phyloP scores from a whole-genome alignment of 2,888 invertebrate genomes.

The Pyrrhia umbra region DNA sequence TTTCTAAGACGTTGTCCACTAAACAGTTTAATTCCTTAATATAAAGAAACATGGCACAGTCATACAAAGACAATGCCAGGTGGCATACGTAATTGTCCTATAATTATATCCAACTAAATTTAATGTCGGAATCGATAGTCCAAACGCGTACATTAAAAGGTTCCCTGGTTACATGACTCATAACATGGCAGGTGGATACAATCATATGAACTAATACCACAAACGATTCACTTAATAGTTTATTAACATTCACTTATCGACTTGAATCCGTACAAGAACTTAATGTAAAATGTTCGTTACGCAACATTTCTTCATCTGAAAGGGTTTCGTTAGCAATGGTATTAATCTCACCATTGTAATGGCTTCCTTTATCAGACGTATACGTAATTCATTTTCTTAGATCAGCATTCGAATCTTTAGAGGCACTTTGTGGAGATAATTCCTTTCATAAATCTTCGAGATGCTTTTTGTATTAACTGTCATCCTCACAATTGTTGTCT shows the following conservation, averaged over 20 bases:
- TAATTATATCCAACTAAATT: conserved; percentile 47
- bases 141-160: conserved; percentile 14
- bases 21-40: conserved; percentile 13
- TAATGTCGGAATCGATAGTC: conserved; percentile 42
- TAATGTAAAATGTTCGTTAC: conserved; percentile 39
- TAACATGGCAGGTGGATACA: conserved; percentile 22
- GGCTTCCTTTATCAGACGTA: conserved; percentile 25
- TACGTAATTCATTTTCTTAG: conserved; percentile 33
- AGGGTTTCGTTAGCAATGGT: conserved; percentile 20
- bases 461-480: conserved; percentile 21
- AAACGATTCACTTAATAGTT: conserved; percentile 24
- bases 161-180: conserved; percentile 40
- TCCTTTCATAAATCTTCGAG: conserved; percentile 30
- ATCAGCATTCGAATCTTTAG: conserved; percentile 34
- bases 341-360: conserved; percentile 44
- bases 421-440: conserved; percentile 22
- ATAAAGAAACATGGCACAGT: conserved; percentile 46
- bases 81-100: conserved; percentile 41
- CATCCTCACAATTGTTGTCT: conserved; percentile 11
- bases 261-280: conserved; percentile 14
- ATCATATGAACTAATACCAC: conserved; percentile 20
- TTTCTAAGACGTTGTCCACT: conserved; percentile 7
- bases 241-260: conserved; percentile 36
- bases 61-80: conserved; percentile 49
- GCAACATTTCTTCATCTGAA: conserved; percentile 32